These are phyloP conservation scores for Mizuhopecten yessoensis DNA, from an alignment of 1,140 invertebrate species.

Conservation along the genomic window DNA sequence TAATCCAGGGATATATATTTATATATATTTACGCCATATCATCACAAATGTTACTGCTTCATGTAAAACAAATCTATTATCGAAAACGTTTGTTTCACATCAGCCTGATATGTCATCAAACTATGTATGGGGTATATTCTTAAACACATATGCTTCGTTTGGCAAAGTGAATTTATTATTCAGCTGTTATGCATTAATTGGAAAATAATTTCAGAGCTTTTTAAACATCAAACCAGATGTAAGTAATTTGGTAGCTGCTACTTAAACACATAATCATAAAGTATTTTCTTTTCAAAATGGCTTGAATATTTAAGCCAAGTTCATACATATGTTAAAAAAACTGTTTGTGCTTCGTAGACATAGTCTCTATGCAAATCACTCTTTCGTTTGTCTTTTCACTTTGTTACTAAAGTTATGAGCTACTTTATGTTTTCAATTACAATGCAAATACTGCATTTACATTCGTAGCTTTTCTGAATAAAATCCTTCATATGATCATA, in stretches of 20 bases:
- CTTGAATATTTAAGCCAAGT: neutral
- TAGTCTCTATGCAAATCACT: neutral
- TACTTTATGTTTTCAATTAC: no score
- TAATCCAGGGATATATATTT: no score
- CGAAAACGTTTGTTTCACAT: no score
- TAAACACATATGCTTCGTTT: no score
- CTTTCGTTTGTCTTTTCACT: neutral
- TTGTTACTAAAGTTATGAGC: neutral
- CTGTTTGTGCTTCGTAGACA: neutral
- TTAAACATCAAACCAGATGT: neutral
- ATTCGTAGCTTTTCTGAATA: no score
- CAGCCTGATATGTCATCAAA: neutral
- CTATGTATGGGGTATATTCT: no score
- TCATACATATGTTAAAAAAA: neutral
- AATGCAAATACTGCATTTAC: no score
- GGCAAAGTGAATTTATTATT: neutral
- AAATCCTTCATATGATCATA: no score
- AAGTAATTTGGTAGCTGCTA: constrained; percentile 14
- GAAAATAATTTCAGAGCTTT: constrained; percentile 35
- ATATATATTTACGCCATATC: neutral
- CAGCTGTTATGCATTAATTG: neutral
- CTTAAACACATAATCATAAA: neutral
- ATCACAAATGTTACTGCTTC: no score
- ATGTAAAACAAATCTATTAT: no score
- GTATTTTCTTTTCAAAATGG: neutral